Evolutionary conservation across 1,140 invertebrate genomes (phyloP).

Genomic region (Saccostrea cuccullata): DNA sequence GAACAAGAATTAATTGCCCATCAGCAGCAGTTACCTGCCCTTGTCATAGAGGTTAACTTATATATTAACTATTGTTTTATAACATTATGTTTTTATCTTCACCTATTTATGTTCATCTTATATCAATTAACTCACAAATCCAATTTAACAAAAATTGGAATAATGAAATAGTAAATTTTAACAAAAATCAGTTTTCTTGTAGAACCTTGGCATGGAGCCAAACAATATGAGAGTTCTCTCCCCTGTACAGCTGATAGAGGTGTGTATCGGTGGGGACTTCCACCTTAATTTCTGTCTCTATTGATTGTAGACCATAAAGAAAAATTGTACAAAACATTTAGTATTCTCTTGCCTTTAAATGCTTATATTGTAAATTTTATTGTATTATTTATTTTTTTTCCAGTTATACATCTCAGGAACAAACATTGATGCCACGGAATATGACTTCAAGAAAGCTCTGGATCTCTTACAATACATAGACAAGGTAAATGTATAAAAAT

Average conservation of each 20-base stretch:
- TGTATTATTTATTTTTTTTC: conserved; percentile 34
- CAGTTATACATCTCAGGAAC: conserved; percentile 87
- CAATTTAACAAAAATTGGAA: no score
- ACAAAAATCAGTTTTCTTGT: conserved; percentile 43
- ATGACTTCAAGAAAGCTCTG: conserved; percentile 88
- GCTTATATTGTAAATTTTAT: no score
- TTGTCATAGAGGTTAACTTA: conserved; percentile 81
- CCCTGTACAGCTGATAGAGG: conserved; percentile 86
- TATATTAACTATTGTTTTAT: no score
- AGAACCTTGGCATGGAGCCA: conserved; percentile 84
- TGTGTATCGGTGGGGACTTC: conserved; percentile 67
- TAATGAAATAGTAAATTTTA: no score
- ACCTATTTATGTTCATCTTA: no score
- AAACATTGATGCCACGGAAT: conserved; percentile 84
- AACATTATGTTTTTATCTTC: no score
- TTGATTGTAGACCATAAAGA: no score
- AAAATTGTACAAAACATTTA: no score
- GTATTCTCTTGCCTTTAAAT: no score
- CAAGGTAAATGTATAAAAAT: conserved; percentile 76
- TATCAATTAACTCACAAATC: no score
- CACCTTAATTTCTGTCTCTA: no score
- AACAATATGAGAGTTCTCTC: conserved; percentile 85
- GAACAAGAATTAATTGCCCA: conserved; percentile 84
- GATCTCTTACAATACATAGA: conserved; percentile 85
- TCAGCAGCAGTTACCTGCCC: conserved; percentile 85